These are phyloP conservation scores for Nesometra sesokonis DNA, from an alignment of 35 echinoderm and acorn worm species.

Conservation along the genomic window DNA sequence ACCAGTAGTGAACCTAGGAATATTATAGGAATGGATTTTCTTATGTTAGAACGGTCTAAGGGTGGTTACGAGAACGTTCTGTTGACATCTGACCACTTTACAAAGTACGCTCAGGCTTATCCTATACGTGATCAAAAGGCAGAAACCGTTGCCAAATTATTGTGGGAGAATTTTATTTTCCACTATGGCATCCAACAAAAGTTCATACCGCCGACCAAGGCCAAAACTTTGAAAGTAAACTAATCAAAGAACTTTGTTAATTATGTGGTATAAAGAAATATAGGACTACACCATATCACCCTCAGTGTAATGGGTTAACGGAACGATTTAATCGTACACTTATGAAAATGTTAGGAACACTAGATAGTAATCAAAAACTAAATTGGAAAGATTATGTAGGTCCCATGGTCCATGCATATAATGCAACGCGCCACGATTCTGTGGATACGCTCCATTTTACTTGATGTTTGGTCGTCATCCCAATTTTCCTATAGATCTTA, in stretches of 20 bases:
- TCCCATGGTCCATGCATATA: background rate
- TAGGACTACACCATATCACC: slow-evolving; percentile 3
- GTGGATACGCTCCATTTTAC: slow-evolving; percentile 27
- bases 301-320: background rate
- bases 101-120: background rate
- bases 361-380: background rate
- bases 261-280: background rate
- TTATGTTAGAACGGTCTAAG: background rate
- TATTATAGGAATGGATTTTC: background rate
- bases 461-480: slow-evolving; percentile 20
- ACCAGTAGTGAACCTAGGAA: background rate
- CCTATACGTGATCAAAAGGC: slow-evolving; percentile 20
- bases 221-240: background rate
- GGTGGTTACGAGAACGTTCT: background rate
- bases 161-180: slow-evolving; percentile 14
- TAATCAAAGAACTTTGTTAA: slow-evolving; percentile 16
- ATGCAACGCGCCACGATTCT: slow-evolving; percentile 18
- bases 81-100: background rate
- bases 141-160: slow-evolving; percentile 11
- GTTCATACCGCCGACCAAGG: slow-evolving; percentile 5
- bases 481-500: background rate
- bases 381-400: background rate
- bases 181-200: slow-evolving; percentile 10
- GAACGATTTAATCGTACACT: background rate
- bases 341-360: background rate